Evolutionary conservation across 2,797 vertebrate genomes (phyloP).

Genomic region (Antennarius maculatus): DNA sequence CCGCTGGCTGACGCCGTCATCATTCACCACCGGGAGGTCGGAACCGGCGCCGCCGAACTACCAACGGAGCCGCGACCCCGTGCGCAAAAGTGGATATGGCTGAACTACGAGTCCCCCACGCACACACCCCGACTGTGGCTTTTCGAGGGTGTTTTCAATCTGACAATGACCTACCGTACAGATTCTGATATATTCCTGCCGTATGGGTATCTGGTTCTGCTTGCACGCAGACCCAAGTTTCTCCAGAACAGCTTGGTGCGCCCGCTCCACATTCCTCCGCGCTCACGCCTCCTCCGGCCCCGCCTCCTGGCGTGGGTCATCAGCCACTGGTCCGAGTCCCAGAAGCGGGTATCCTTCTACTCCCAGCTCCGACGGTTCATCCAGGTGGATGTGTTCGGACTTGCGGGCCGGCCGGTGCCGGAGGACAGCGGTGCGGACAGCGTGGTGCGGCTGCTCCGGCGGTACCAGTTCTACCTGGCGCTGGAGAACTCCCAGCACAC

Average conservation of each 20-base stretch:
- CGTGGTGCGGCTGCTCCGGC: constrained; percentile 78
- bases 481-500: constrained; percentile 94
- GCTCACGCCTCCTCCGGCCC: constrained; percentile 38
- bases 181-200: constrained; percentile 91
- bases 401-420: constrained; percentile 69
- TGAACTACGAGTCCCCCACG: constrained; percentile 94
- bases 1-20: constrained; percentile 72
- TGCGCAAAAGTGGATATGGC: constrained; percentile 93
- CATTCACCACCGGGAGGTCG: constrained; percentile 80
- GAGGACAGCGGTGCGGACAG: constrained; percentile 47
- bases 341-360: constrained; percentile 87
- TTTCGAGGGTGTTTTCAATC: constrained; percentile 85
- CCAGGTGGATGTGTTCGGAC: constrained; percentile 86
- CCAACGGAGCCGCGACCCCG: constrained; percentile 72
- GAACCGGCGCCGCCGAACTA: constrained; percentile 49
- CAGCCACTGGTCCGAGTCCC: constrained; percentile 90
- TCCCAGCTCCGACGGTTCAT: constrained; percentile 80
- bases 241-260: background rate
- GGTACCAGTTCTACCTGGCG: constrained; percentile 94
- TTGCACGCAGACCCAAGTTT: background rate
- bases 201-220: constrained; percentile 85
- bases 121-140: constrained; percentile 76
- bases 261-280: constrained; percentile 6
- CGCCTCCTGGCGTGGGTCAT: constrained; percentile 90
- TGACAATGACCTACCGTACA: constrained; percentile 89